A percentile compares a stretch with the other conserved stretches of the same genome.
These are phyloP conservation scores for Zootermopsis nevadensis DNA, from an alignment of 2,888 invertebrate genomes.

Conservation along the genomic window DNA sequence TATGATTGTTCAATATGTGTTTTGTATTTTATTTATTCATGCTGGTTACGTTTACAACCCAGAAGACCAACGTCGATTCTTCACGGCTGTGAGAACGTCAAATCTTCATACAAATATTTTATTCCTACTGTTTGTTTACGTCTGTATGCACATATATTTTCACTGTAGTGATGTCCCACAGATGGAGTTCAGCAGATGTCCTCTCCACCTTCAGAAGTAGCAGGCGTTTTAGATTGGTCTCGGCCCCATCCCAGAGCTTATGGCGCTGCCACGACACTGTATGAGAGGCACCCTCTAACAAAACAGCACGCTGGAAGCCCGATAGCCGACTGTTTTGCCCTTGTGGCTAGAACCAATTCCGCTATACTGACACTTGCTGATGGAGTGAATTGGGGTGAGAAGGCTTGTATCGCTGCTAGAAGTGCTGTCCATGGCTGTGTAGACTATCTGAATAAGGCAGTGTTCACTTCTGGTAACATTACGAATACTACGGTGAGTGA, in stretches of 20 bases:
- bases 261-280: constrained; percentile 81
- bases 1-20: no score
- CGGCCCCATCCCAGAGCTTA: constrained; percentile 69
- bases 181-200: not conserved
- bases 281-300: constrained; percentile 85
- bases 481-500: constrained; percentile 62
- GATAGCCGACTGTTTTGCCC: constrained; percentile 88
- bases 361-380: constrained; percentile 86
- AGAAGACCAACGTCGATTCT: no score
- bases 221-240: constrained; percentile 68
- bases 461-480: constrained; percentile 63
- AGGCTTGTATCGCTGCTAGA: constrained; percentile 84
- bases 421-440: constrained; percentile 88
- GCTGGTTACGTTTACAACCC: no score
- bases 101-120: no score
- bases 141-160: not conserved
- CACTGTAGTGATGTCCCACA: not conserved
- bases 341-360: constrained; percentile 78
- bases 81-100: no score
- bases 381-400: constrained; percentile 94
- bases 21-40: no score
- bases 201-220: constrained; percentile 58
- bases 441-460: constrained; percentile 81
- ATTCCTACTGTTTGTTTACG: no score
- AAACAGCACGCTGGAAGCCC: constrained; percentile 80